Base-by-base conservation (phyloP, 2,797 vertebrate species). In the Gastrophryne carolinensis region DNA sequence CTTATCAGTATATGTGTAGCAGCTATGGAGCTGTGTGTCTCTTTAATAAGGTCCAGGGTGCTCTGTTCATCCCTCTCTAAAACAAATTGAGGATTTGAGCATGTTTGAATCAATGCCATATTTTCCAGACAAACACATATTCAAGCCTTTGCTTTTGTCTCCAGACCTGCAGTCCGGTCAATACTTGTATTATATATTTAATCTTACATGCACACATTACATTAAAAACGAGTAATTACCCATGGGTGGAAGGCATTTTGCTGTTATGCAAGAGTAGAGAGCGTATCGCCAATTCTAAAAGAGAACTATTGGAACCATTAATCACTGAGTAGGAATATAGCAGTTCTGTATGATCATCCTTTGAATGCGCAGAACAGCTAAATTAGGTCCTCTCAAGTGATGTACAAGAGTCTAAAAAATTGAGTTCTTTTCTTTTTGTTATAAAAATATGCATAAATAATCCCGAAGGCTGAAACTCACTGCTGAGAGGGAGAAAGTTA, bases 181-280 rank as follows among this genome's bases (percentile, higher is more conserved):
- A 78, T 78, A 78, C 68, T 66, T 66, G 32, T 72, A 78, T 78
- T 72, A 78, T 78, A 78, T 78, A 78, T 78, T 78, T 78, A 78
- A 78, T 78, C 75, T 72, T 72, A 78, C 75, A 72, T 72, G 69
- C 68, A 78, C 75, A 72, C 61, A 78, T 78, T 78, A 78, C 75
- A 78, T 78, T 78, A 78, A 78, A 78, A 78, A 78, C 68, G 75
- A 78, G 75, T 78, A 78, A 78, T 78, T 78, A 78, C 75, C 75
- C 75, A 78, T 78, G 75, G 75, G 75, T 78, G 68, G 62, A 78
- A 78, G 75, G 75, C 75, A 78, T 78, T 78, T 78, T 72, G 68
- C 75, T 78, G 75, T 78, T 78, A 78, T 78, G 75, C 75, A 78
- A 78, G 75, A 78, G 68, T 78, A 72, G 75, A 78, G 66, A 78